Percentiles rank a stretch among this genome's conserved stretches.
Evolutionary conservation across 2,797 vertebrate genomes (phyloP).

Genomic region (Melanotaenia nigrans): DNA sequence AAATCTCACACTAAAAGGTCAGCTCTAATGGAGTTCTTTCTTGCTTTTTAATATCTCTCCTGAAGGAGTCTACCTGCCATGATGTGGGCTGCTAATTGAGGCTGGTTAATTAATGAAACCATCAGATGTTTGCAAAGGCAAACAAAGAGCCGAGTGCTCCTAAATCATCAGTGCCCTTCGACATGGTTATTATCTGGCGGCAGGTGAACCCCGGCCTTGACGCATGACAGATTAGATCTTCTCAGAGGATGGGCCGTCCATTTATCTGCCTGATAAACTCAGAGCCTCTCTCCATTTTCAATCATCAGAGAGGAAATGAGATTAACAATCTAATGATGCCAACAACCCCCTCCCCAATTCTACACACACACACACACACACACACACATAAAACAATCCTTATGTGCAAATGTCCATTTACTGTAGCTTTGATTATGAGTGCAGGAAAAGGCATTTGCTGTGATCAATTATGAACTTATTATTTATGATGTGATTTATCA

Average conservation of each 20-base stretch:
- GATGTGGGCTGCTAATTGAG: constrained; percentile 77
- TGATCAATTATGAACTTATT: constrained; percentile 62
- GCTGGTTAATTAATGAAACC: constrained; percentile 81
- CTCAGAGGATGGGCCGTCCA: constrained; percentile 78
- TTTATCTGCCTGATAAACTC: constrained; percentile 87
- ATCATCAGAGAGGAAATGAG: constrained; percentile 85
- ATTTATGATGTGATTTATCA: constrained; percentile 60
- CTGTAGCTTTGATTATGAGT: constrained; percentile 56
- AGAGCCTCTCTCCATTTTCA: constrained; percentile 79
- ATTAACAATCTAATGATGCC: constrained; percentile 83
- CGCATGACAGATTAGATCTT: constrained; percentile 86
- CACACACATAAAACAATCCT: constrained; percentile 45
- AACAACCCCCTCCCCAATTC: constrained; percentile 23
- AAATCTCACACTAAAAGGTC: constrained; percentile 86
- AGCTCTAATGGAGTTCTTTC: constrained; percentile 83
- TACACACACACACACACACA: constrained; percentile 3
- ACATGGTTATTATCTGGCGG: constrained; percentile 80
- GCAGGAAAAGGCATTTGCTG: constrained; percentile 40
- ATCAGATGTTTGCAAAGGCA: constrained; percentile 83
- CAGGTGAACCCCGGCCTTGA: constrained; percentile 79
- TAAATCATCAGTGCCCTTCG: constrained; percentile 80
- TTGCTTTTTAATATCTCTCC: constrained; percentile 76
- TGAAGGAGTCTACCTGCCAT: constrained; percentile 70
- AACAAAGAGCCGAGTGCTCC: constrained; percentile 76
- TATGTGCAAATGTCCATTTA: constrained; percentile 56